phyloP scores from a whole-genome alignment of 2,888 invertebrate genomes.

The Dione vanillae region DNA sequence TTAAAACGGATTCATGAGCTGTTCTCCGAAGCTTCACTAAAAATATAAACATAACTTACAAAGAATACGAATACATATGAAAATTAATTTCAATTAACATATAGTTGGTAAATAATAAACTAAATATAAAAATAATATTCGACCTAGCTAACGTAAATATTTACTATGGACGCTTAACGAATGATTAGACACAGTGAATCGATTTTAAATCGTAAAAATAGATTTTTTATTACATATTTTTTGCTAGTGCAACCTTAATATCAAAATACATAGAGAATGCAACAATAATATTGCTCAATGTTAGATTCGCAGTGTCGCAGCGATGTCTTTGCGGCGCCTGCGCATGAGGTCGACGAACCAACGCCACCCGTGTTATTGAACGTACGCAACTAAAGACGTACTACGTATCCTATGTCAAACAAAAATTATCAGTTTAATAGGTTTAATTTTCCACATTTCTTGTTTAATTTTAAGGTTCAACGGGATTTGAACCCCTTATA shows the following conservation, averaged over 20 bases:
- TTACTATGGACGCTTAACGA: background rate
- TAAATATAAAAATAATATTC: background rate
- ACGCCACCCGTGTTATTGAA: slow-evolving; percentile 76
- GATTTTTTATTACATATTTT: background rate
- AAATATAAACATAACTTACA: slow-evolving; percentile 6
- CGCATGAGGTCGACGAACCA: slow-evolving; percentile 75
- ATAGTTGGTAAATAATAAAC: background rate
- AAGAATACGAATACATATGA: background rate
- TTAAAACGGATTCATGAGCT: slow-evolving; percentile 16
- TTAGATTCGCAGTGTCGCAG: slow-evolving; percentile 58
- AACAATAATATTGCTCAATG: slow-evolving; percentile 43
- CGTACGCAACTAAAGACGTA: slow-evolving; percentile 48
- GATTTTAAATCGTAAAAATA: background rate
- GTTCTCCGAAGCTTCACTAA: slow-evolving; percentile 7
- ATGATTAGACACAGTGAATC: background rate
- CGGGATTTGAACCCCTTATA: background rate
- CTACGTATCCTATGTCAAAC: slow-evolving; percentile 4
- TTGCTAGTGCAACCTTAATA: background rate
- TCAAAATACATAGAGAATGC: slow-evolving; percentile 13
- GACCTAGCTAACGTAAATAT: background rate
- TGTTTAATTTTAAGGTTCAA: background rate
- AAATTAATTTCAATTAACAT: background rate
- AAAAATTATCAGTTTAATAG: background rate
- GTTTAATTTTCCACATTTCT: background rate
- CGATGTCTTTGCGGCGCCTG: slow-evolving; percentile 72